Percentiles rank a stretch among this genome's conserved stretches.
Evolutionary conservation across 2,797 vertebrate genomes (phyloP).

Genomic region (Champsocephalus esox): DNA sequence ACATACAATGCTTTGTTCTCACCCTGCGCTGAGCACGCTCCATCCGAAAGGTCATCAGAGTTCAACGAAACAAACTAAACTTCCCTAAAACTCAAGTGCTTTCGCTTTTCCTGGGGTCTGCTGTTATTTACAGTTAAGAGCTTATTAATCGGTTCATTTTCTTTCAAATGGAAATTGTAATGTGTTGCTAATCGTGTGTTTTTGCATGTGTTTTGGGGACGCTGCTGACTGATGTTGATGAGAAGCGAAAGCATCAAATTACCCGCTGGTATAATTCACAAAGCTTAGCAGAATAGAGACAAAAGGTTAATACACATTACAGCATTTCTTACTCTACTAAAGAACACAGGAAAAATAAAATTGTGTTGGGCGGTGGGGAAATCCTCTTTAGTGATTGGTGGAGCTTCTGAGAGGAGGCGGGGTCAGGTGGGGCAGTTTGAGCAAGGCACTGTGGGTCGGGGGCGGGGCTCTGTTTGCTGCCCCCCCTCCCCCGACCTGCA

Average conservation of each 20-base stretch:
- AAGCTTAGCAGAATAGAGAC: conserved; percentile 77
- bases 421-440: conserved; percentile 59
- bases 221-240: conserved; percentile 45
- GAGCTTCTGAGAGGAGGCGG: conserved; percentile 43
- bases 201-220: conserved; percentile 65
- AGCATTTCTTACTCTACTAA: conserved; percentile 67
- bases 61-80: conserved; percentile 64
- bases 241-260: conserved; percentile 53
- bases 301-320: conserved; percentile 69
- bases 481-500: conserved; percentile 62
- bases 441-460: conserved; percentile 78
- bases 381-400: conserved; percentile 50
- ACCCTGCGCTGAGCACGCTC: conserved; percentile 79
- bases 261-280: conserved; percentile 64
- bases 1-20: conserved; percentile 85
- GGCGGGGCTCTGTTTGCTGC: conserved; percentile 58
- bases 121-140: conserved; percentile 74
- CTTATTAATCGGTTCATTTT: conserved; percentile 58
- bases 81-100: conserved; percentile 76
- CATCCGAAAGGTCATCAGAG: conserved; percentile 63
- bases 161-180: conserved; percentile 38
- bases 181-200: conserved; percentile 21
- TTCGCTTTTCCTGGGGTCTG: conserved; percentile 55
- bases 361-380: conserved; percentile 37
- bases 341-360: conserved; percentile 60